Evolutionary conservation across 1,140 invertebrate species (phyloP).

Genomic region (Drosophila tristis): DNA sequence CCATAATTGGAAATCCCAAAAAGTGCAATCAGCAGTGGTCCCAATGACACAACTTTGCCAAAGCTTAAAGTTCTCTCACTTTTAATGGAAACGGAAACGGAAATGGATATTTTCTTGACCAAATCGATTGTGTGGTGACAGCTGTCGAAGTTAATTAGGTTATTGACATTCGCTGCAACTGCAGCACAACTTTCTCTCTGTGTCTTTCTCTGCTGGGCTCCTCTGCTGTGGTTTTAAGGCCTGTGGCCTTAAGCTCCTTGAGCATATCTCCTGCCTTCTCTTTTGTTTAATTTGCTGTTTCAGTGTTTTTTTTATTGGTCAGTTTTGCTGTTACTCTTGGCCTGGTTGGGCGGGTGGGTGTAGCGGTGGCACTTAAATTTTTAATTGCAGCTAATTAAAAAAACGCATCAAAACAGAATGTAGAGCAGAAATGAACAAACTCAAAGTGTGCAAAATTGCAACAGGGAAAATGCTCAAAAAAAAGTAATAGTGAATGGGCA

Average conservation of each 20-base stretch:
- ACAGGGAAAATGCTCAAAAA: not conserved
- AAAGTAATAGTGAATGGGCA: not conserved
- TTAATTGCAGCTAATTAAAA: constrained; percentile 64
- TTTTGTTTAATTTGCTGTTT: not conserved
- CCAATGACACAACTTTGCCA: constrained; percentile 23
- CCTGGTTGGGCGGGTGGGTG: not conserved
- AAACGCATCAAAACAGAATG: constrained; percentile 41
- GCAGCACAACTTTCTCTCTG: not conserved
- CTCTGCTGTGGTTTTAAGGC: constrained; percentile 13
- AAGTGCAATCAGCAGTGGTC: constrained; percentile 57
- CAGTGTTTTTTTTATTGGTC: constrained; percentile 14
- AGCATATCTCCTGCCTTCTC: constrained; percentile 1
- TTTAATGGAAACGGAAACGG: not conserved
- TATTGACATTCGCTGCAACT: constrained; percentile 34
- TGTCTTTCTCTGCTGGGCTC: no score
- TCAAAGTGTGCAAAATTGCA: constrained; percentile 14
- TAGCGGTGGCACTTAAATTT: constrained; percentile 45
- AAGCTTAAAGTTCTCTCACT: constrained; percentile 31
- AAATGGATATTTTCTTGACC: constrained; percentile 50
- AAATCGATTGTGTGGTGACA: constrained; percentile 38
- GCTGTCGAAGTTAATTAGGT: constrained; percentile 59
- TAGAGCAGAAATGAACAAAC: constrained; percentile 27
- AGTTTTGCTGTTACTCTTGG: constrained; percentile 8
- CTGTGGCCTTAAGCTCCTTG: constrained; percentile 31
- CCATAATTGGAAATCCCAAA: constrained; percentile 71